Conservation (phyloP, 2,113 vertebrate species). For the Thunnus maccoyii region DNA sequence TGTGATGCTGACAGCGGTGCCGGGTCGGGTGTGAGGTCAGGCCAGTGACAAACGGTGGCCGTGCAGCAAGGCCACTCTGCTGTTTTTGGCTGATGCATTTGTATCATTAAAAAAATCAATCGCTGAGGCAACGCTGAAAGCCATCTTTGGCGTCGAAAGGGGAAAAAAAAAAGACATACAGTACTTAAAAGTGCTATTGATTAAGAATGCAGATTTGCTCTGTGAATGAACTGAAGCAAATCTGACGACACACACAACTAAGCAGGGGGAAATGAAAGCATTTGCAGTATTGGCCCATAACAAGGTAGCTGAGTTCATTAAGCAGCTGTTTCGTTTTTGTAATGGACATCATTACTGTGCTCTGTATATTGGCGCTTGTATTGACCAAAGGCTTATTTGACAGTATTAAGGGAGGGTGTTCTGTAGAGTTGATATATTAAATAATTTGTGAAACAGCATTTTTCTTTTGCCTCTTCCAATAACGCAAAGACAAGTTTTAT, state of each 20-base stretch:
- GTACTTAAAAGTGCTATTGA: slow-evolving; percentile 55
- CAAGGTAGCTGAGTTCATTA: slow-evolving; percentile 71
- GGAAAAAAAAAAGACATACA: not conserved
- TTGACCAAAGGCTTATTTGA: slow-evolving; percentile 61
- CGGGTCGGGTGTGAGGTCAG: slow-evolving; percentile 55
- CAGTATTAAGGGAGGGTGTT: slow-evolving; percentile 32
- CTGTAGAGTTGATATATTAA: slow-evolving; percentile 23
- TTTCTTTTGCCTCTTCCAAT: slow-evolving; percentile 5
- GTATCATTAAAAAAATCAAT: slow-evolving; percentile 61
- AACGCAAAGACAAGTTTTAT: slow-evolving; percentile 23
- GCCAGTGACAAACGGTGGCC: slow-evolving; percentile 39
- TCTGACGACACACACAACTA: slow-evolving; percentile 62
- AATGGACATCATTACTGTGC: slow-evolving; percentile 65
- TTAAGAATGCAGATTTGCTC: slow-evolving; percentile 71
- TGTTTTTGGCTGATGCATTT: slow-evolving; percentile 54
- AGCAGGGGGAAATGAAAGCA: slow-evolving; percentile 54
- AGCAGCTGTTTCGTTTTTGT: slow-evolving; percentile 70
- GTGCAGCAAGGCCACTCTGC: slow-evolving; percentile 46
- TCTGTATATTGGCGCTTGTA: slow-evolving; percentile 58
- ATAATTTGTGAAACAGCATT: slow-evolving; percentile 25
- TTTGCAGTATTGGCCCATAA: slow-evolving; percentile 61
- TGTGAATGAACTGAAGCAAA: slow-evolving; percentile 65
- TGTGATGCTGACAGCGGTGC: slow-evolving; percentile 51
- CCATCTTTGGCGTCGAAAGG: slow-evolving; percentile 21
- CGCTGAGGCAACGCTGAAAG: slow-evolving; percentile 17